Evolutionary conservation across 2,888 invertebrate species (phyloP).

Genomic region (Scelioninae gen. 2): DNA sequence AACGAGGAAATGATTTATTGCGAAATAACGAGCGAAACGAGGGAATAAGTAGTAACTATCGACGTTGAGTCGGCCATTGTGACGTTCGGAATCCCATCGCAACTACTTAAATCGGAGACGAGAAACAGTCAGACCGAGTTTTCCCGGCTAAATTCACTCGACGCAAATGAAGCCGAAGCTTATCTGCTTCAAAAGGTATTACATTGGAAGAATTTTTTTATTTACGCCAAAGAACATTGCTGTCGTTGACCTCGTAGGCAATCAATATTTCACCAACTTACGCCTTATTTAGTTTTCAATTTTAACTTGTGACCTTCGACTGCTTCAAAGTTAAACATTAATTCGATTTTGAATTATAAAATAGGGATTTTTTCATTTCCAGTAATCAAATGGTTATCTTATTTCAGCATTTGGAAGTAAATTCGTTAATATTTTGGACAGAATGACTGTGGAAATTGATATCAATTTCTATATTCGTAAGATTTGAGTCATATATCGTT

Average conservation of each 20-base stretch:
- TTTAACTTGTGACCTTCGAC: neutral
- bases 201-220: constrained; percentile 16
- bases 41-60: constrained; percentile 1
- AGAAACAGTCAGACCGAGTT: constrained; percentile 4
- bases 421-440: no score
- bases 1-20: constrained; percentile 3
- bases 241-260: no score
- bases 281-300: neutral
- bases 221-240: constrained; percentile 7
- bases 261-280: no score
- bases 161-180: constrained; percentile 28
- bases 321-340: no score
- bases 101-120: neutral
- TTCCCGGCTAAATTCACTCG: neutral
- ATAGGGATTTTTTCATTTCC: no score
- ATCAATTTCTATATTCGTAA: no score
- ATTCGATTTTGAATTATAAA: no score
- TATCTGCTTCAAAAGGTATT: constrained; percentile 11
- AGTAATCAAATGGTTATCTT: no score
- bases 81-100: no score
- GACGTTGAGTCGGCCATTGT: neutral
- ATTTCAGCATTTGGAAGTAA: no score
- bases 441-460: no score
- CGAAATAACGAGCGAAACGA: constrained; percentile 7
- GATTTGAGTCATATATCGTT: no score